These are phyloP conservation scores for Emydocephalus ijimae DNA, from an alignment of 2,113 vertebrate genomes.

Conservation along the genomic window DNA sequence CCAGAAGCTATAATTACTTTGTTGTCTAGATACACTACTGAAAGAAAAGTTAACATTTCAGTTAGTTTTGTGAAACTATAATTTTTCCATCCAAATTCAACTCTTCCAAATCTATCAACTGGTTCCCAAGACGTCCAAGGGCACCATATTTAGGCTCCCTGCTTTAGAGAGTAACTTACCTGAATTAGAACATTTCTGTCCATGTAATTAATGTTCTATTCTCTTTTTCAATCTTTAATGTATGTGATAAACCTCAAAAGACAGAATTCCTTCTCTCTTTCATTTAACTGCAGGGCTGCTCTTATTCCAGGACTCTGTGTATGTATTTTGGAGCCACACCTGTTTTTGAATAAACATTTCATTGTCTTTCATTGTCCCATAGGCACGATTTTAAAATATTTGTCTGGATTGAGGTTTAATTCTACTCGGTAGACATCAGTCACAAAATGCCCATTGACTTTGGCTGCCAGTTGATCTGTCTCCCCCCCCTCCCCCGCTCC, in stretches of 20 bases:
- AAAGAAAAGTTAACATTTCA: background rate
- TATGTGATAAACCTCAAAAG: background rate
- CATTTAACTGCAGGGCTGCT: background rate
- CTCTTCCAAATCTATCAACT: background rate
- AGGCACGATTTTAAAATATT: background rate
- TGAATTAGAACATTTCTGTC: rapidly evolving
- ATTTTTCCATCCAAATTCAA: background rate
- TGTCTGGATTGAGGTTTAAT: constrained; percentile 1
- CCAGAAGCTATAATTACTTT: background rate
- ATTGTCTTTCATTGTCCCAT: constrained; percentile 8
- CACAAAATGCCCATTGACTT: constrained; percentile 3
- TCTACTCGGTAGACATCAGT: constrained; percentile 8
- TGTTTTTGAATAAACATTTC: background rate
- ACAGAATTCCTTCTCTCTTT: background rate
- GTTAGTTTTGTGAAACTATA: background rate
- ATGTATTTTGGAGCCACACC: background rate
- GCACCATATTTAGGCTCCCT: background rate
- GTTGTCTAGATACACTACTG: background rate
- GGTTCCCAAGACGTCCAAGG: background rate
- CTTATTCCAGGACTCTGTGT: background rate
- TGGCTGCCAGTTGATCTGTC: rapidly evolving
- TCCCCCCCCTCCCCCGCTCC: background rate
- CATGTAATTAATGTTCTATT: background rate
- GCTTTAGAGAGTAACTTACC: rapidly evolving
- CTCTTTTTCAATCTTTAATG: background rate